Evolutionary conservation across 2,113 vertebrate species (phyloP).

Genomic region (Petroica traversi): DNA sequence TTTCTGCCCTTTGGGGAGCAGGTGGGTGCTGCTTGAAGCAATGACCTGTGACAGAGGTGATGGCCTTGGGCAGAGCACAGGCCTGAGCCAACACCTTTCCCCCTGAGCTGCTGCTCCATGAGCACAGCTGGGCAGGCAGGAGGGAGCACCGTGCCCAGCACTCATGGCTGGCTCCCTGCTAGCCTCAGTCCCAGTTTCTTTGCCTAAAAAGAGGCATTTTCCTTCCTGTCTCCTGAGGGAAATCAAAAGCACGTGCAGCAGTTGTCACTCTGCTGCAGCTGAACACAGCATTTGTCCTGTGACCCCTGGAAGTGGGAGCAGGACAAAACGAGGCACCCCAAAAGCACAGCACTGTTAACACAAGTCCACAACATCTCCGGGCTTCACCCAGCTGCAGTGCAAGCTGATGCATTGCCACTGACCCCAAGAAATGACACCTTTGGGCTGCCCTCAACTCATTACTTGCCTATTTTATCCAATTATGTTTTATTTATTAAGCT

Average conservation of each 20-base stretch:
- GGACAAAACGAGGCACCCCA: not conserved
- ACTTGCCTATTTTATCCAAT: not conserved
- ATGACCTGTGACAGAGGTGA: not conserved
- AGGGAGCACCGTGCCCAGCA: rapidly evolving
- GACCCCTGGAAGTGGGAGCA: not conserved
- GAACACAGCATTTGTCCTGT: not conserved
- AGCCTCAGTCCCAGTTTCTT: not conserved
- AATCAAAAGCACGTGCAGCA: not conserved
- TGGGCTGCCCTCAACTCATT: not conserved
- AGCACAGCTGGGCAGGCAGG: not conserved
- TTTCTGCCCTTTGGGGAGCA: not conserved
- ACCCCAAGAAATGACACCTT: not conserved
- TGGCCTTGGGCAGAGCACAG: rapidly evolving
- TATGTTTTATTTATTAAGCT: constrained; percentile 20
- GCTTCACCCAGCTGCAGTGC: not conserved
- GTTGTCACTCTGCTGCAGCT: rapidly evolving
- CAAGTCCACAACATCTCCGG: not conserved
- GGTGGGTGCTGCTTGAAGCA: not conserved
- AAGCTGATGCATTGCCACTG: not conserved
- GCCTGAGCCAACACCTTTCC: not conserved
- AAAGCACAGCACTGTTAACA: not conserved
- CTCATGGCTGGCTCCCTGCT: not conserved
- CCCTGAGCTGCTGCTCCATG: not conserved
- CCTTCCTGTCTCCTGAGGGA: not conserved
- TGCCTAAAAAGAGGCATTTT: not conserved